Evolutionary conservation across 2,888 invertebrate species (phyloP), one percentile per base, ranked within the genome.

Genomic region (Meta bourneti): DNA sequence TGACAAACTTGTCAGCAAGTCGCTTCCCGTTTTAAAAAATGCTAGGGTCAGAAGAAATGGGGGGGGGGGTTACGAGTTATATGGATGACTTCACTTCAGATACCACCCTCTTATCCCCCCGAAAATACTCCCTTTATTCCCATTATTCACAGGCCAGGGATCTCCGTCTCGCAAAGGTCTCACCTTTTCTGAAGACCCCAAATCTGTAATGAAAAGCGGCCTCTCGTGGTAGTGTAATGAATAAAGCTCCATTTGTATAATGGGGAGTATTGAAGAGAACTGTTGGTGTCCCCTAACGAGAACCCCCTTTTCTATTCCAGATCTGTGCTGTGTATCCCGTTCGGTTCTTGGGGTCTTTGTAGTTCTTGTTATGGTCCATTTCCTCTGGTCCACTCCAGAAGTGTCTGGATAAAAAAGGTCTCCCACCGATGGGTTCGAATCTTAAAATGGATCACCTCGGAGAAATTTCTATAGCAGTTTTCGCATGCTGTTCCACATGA

Each of bases 291-390:
- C 19, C 78, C 78, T 78, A 48, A 16, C 48, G 34, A n/a, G n/a
- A 34, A 7, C 48, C 75, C 48, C 75, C 72, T 72, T 82, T 72
- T n/a, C 7, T 16, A 61, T 61, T 61, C 61, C n/a, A 82, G 48
- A 20, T 7, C 34, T 79, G 20, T 1, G 54, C 80, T 69, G 61
- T 69, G 54, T 49, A 9, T 48, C 72, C 54, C 54, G 71, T 74
- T 48, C 34, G 54, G 75, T 54, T 48, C 61, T 6, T 70, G 71
- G 34, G 16, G 16, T 54, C 51, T 91, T 91, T 91, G 82, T 91
- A 71, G 78, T 78, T 72, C 82, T 79, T 77, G 91, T 91, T 91
- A 82, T 87, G 91, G 87, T 91, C 82, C 91, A 91, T 83, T 91
- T 87, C 90, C 77, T 34, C 84, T 61, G 6, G 91, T 72, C 86